A percentile compares a stretch with the other conserved stretches of the same genome.
These are phyloP conservation scores for Paramisgurnus dabryanus DNA, from an alignment of 2,113 vertebrate species.

Conservation along the genomic window DNA sequence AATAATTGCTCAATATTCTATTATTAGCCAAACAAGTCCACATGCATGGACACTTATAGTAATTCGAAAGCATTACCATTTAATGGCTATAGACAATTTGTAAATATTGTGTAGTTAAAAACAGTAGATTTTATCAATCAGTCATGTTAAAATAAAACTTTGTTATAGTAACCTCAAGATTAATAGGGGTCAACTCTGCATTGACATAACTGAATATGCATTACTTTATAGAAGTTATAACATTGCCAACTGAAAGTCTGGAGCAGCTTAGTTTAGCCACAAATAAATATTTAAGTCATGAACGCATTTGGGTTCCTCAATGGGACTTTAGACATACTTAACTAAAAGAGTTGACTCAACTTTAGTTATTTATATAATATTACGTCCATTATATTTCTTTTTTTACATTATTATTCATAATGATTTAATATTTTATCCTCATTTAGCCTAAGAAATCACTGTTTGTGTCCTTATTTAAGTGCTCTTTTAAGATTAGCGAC, in stretches of 20 bases:
- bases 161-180: not conserved
- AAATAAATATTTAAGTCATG: constrained; percentile 10
- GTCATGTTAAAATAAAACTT: no score
- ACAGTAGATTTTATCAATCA: no score
- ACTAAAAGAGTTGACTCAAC: not conserved
- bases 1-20: no score
- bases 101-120: no score
- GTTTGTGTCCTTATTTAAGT: constrained; percentile 20
- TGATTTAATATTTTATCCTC: not conserved
- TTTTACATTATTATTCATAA: not conserved
- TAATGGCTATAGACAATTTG: no score
- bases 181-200: constrained; percentile 33
- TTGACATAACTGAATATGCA: constrained; percentile 32
- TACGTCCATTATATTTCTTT: not conserved
- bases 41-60: no score
- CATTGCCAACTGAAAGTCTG: constrained; percentile 41
- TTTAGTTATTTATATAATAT: not conserved
- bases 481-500: not conserved
- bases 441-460: not conserved
- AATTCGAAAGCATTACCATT: no score
- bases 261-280: not conserved
- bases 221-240: constrained; percentile 30
- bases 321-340: constrained; percentile 12
- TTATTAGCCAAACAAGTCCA: no score
- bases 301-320: constrained; percentile 2